phyloP scores from a whole-genome alignment of 2,113 vertebrate species.

The Apodemus speciosus region DNA sequence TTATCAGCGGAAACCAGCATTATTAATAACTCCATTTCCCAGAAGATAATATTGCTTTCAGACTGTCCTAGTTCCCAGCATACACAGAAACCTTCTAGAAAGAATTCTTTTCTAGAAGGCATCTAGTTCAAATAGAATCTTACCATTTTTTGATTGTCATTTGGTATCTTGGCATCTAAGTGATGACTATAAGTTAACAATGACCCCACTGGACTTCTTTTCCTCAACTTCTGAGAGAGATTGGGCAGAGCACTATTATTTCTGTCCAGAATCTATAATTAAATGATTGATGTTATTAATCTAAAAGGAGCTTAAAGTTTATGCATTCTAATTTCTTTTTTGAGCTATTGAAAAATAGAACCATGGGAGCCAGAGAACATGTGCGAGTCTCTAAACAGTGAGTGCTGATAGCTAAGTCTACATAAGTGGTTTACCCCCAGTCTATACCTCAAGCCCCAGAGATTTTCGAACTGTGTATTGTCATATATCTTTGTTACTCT shows the following conservation, averaged over 20 bases:
- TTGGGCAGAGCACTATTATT: not conserved
- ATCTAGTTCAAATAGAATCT: not conserved
- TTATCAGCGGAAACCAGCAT: not conserved
- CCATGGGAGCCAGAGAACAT: not conserved
- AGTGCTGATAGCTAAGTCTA: not conserved
- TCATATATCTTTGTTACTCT: not conserved
- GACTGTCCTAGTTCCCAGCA: not conserved
- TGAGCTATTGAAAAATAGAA: not conserved
- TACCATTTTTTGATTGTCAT: not conserved
- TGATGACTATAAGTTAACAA: not conserved
- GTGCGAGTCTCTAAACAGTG: not conserved
- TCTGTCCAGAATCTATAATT: slow-evolving; percentile 1
- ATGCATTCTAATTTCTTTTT: not conserved
- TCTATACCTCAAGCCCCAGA: not conserved
- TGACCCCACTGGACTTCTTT: not conserved
- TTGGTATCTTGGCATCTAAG: not conserved
- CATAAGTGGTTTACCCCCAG: not conserved
- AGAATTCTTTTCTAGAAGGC: not conserved
- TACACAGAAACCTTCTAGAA: not conserved
- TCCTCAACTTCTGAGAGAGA: not conserved
- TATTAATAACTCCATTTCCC: not conserved
- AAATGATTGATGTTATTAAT: not conserved
- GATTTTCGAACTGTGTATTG: not conserved
- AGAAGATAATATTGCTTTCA: not conserved
- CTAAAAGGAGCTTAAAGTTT: not conserved